Evolutionary conservation across 2,888 invertebrate genomes (phyloP), one percentile per base, ranked within the genome.

Genomic region (Resseliella maxima): DNA sequence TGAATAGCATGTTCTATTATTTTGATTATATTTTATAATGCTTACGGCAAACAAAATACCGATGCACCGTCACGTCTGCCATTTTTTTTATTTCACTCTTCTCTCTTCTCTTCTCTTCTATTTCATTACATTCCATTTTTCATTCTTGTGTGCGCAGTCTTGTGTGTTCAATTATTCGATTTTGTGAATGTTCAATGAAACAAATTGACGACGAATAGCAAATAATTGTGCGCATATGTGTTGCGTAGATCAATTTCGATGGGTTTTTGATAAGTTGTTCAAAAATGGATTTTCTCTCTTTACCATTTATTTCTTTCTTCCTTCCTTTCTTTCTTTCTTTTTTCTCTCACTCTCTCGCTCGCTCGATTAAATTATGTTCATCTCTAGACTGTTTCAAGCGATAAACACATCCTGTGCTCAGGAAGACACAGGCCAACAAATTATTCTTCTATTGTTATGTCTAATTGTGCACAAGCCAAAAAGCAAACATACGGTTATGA

Each of bases 1-100:
- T 50, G 59, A 24, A 59, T 59, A 59, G 59, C n/a, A 18, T 15
- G 59, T 24, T 6, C 59, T 59, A 59, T 59, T 59, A 59, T 59
- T 59, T 59, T 59, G 59, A 59, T 59, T 59, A 59, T 18, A 50
- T 50, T 59, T 50, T 59, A 3, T 59, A 5, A n/a, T 59, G 59
- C 59, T 59, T 15, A 59, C 24, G 24, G 59, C 59, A 59, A 59
- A 59, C 59, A 59, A 59, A 59, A 59, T 59, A 24, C 59, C n/a
- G 59, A 59, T 59, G 59, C 59, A 59, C 59, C 59, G 59, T 59
- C 59, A 59, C 59, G 59, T 59, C 59, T 59, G 59, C 59, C 24
- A 59, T 59, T 59, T 59, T 59, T 59, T 59, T 59, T 24, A n/a
- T 21, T 41, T 50, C 46, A n/a, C 24, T 59, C 24, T 59, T 3